phyloP scores from a whole-genome alignment of 2,888 invertebrate genomes.

The Pristionchus fissidentatus region DNA sequence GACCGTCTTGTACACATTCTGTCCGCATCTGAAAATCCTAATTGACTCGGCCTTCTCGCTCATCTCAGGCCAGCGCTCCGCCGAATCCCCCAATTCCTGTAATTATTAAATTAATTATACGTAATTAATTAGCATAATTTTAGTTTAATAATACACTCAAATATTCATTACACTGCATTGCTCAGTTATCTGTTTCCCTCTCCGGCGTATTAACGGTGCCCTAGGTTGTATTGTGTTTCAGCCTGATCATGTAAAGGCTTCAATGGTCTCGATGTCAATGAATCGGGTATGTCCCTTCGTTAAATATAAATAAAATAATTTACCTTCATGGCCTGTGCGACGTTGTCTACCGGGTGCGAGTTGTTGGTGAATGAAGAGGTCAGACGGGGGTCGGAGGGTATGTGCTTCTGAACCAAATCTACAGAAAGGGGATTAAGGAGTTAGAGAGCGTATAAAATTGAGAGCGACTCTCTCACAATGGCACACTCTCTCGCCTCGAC shows the following conservation, averaged over 20 bases:
- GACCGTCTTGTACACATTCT: slow-evolving; percentile 46
- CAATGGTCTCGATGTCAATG: no score
- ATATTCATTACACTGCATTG: no score
- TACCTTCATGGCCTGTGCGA: slow-evolving; percentile 47
- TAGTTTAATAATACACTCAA: no score
- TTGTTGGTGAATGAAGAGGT: slow-evolving; percentile 40
- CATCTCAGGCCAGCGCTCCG: slow-evolving; percentile 30
- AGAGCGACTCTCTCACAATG: no score
- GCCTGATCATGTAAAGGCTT: no score
- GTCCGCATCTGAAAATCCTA: slow-evolving; percentile 14
- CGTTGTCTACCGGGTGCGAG: slow-evolving; percentile 34
- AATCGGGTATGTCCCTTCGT: neutral
- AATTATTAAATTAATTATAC: neutral
- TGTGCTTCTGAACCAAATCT: neutral
- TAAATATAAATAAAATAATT: neutral
- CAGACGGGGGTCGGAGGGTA: slow-evolving; percentile 32
- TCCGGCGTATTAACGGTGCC: no score
- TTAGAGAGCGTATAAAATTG: no score
- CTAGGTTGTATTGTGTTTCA: no score
- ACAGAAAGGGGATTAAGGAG: no score
- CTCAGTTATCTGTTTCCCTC: no score
- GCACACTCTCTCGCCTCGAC: no score
- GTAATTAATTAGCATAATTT: no score
- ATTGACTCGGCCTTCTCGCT: neutral
- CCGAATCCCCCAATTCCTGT: slow-evolving; percentile 36